phyloP scores from a whole-genome alignment of 2,113 vertebrate species.

The Salvelinus alpinus region DNA sequence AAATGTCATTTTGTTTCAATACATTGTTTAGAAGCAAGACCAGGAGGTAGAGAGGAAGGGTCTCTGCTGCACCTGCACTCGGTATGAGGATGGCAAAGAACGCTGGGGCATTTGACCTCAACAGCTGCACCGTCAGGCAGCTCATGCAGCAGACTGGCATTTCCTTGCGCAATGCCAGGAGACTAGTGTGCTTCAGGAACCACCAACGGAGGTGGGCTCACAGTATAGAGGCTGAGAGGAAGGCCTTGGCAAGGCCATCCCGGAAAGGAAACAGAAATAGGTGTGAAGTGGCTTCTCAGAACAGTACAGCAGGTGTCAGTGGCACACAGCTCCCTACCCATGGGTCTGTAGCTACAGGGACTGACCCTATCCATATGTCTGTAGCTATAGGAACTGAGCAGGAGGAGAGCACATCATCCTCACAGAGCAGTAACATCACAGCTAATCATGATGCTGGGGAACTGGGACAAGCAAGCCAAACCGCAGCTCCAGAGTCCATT shows the following conservation, averaged over 20 bases:
- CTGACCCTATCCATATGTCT: too few species aligned
- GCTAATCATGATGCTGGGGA: background rate
- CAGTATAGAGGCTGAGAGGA: background rate
- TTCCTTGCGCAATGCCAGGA: background rate
- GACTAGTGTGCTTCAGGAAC: background rate
- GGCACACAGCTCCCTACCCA: too few species aligned
- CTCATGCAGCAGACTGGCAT: background rate
- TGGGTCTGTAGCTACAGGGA: too few species aligned
- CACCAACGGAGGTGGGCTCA: background rate
- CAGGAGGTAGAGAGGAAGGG: too few species aligned
- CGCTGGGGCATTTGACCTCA: background rate
- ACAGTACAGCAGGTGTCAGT: too few species aligned
- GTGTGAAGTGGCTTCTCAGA: too few species aligned
- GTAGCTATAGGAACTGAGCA: too few species aligned
- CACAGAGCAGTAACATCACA: too few species aligned
- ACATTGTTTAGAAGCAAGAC: too few species aligned
- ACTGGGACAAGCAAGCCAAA: background rate
- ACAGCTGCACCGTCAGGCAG: background rate
- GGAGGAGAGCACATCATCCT: too few species aligned
- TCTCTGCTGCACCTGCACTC: too few species aligned
- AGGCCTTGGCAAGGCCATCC: background rate
- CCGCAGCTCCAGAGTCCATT: background rate
- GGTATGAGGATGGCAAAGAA: background rate
- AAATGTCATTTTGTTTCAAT: too few species aligned
- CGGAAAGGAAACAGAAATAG: background rate